Conservation (phyloP, 2,797 vertebrate species). For the Pipistrellus nathusii region DNA sequence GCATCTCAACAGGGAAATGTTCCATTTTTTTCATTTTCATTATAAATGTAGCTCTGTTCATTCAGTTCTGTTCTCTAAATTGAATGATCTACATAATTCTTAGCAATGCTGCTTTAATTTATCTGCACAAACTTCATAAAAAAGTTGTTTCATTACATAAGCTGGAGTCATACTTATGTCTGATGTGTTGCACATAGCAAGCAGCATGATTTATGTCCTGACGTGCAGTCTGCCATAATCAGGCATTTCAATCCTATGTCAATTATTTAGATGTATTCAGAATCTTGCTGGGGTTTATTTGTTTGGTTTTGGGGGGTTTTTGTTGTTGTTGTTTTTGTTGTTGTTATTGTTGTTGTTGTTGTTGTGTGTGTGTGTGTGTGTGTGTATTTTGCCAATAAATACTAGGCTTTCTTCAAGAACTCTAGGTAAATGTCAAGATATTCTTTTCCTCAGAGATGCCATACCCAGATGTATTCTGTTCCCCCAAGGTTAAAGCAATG, state of each 20-base stretch:
- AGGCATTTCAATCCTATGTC: conserved; percentile 81
- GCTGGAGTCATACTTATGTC: conserved; percentile 54
- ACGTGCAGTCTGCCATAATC: conserved; percentile 63
- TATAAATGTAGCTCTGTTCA: neutral
- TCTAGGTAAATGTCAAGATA: conserved; percentile 78
- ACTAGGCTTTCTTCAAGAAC: conserved; percentile 77
- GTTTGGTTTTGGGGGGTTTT: neutral
- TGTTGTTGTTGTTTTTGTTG: no score
- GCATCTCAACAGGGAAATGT: neutral
- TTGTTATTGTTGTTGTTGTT: no score
- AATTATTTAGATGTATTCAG: conserved; percentile 88
- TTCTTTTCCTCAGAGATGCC: conserved; percentile 82
- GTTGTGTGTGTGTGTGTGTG: no score
- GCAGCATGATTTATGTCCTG: conserved; percentile 84
- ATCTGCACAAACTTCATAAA: conserved; percentile 74
- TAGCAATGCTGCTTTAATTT: conserved; percentile 64
- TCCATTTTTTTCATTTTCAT: conserved; percentile 42
- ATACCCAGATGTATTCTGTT: conserved; percentile 85
- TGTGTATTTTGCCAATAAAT: conserved; percentile 72
- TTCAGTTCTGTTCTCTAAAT: neutral
- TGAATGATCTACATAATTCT: conserved; percentile 68
- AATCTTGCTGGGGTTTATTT: conserved; percentile 19
- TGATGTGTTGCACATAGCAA: conserved; percentile 53
- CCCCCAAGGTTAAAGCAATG: conserved; percentile 88
- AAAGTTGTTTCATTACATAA: conserved; percentile 54